Percentiles rank a stretch among this genome's conserved stretches.
Conservation (phyloP, 2,888 invertebrate genomes). For the Bellardia pandia region DNA sequence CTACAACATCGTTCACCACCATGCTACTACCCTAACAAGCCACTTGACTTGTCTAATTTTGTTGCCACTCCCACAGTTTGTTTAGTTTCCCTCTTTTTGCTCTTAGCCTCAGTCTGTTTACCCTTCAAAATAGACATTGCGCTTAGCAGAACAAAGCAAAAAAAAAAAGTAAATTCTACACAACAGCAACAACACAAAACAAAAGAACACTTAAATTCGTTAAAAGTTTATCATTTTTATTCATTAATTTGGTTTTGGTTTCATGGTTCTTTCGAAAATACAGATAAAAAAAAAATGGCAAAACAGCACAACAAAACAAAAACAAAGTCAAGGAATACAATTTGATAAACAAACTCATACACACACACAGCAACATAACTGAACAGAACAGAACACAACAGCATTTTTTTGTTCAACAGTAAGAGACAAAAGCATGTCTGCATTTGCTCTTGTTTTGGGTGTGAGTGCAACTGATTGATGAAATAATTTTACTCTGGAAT, state of each 20-base stretch:
- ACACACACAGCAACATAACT: not conserved
- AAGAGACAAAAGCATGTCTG: constrained; percentile 15
- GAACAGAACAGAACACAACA: not conserved
- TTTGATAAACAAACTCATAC: not conserved
- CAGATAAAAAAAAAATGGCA: not conserved
- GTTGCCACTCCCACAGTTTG: constrained; percentile 4
- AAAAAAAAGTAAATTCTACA: not conserved
- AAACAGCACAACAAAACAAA: not conserved
- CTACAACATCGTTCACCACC: not conserved
- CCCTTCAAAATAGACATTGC: not conserved
- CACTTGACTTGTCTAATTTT: constrained; percentile 21
- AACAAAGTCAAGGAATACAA: not conserved
- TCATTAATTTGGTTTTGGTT: constrained; percentile 49
- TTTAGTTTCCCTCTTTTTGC: not conserved
- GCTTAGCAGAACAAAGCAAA: not conserved
- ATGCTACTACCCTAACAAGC: not conserved
- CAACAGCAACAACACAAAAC: not conserved
- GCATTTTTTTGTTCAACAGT: not conserved
- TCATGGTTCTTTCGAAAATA: constrained; percentile 26
- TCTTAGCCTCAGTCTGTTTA: not conserved
- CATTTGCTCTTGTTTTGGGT: not conserved
- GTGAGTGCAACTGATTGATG: constrained; percentile 48
- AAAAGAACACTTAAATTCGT: constrained; percentile 28
- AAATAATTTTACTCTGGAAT: constrained; percentile 20
- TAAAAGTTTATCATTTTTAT: constrained; percentile 57